phyloP scores from a whole-genome alignment of 2,888 invertebrate genomes.

The Tholera decimalis region DNA sequence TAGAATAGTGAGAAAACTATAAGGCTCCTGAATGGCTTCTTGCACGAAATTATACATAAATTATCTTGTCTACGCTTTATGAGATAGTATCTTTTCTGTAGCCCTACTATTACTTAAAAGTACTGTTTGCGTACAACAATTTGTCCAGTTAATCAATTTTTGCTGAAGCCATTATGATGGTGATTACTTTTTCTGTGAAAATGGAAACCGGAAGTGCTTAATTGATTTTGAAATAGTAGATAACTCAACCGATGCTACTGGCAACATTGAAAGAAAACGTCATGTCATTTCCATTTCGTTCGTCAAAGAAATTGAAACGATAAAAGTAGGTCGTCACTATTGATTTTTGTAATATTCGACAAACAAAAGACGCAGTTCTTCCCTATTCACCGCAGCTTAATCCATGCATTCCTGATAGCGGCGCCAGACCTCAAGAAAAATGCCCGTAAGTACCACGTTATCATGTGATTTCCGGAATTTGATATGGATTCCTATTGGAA shows the following conservation, averaged over 20 bases:
- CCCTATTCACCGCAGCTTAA: slow-evolving; percentile 66
- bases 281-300: slow-evolving; percentile 79
- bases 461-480: slow-evolving; percentile 80
- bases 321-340: slow-evolving; percentile 87
- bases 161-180: not conserved
- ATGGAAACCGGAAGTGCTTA: slow-evolving; percentile 46
- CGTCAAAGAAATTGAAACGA: slow-evolving; percentile 73
- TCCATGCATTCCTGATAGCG: slow-evolving; percentile 73
- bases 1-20: too few species aligned
- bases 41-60: too few species aligned
- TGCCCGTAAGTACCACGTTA: slow-evolving; percentile 85
- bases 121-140: too few species aligned
- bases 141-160: too few species aligned
- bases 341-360: slow-evolving; percentile 85
- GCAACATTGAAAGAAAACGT: slow-evolving; percentile 72
- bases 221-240: slow-evolving; percentile 40
- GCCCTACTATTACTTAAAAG: too few species aligned
- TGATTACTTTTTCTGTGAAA: not conserved
- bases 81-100: too few species aligned
- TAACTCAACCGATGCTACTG: slow-evolving; percentile 39
- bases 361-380: slow-evolving; percentile 77
- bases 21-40: too few species aligned
- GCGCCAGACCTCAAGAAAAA: slow-evolving; percentile 74
- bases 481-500: slow-evolving; percentile 58
- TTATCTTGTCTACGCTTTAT: too few species aligned